phyloP scores from a whole-genome alignment of 2,113 vertebrate genomes.

The Caranx melampygus region DNA sequence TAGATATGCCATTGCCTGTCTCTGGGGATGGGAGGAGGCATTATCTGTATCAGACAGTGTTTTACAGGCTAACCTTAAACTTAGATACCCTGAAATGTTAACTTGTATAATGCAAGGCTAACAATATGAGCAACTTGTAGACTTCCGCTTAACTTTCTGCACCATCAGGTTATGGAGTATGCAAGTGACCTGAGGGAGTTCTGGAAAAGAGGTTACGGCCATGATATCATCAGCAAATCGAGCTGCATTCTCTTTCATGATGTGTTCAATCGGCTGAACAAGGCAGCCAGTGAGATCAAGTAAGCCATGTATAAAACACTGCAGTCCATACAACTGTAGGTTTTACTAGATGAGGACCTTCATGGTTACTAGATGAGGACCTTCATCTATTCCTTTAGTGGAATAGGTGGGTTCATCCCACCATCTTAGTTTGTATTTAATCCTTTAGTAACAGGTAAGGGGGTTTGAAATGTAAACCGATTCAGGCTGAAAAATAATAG shows the following conservation, averaged over 20 bases:
- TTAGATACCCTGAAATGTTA: slow-evolving; percentile 25
- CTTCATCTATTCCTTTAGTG: background rate
- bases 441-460: background rate
- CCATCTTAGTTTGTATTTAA: background rate
- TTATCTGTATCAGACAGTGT: slow-evolving; percentile 7
- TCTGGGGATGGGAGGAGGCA: background rate
- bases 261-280: slow-evolving; percentile 89
- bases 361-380: background rate
- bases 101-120: background rate
- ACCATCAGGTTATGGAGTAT: slow-evolving; percentile 91
- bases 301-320: slow-evolving; percentile 66
- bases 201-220: slow-evolving; percentile 94
- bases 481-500: background rate
- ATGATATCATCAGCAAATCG: slow-evolving; percentile 93
- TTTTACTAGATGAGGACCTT: background rate
- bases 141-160: background rate
- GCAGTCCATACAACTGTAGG: background rate
- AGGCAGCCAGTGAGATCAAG: slow-evolving; percentile 84
- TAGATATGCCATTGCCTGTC: background rate
- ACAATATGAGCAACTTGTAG: background rate
- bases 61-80: slow-evolving; percentile 24
- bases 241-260: slow-evolving; percentile 94
- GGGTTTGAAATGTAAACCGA: background rate
- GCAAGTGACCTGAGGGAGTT: slow-evolving; percentile 93
- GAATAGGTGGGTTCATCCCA: background rate